Evolutionary conservation across 2,113 vertebrate species (phyloP), one percentile per base, ranked within the genome.

Genomic region (Panurus biarmicus): DNA sequence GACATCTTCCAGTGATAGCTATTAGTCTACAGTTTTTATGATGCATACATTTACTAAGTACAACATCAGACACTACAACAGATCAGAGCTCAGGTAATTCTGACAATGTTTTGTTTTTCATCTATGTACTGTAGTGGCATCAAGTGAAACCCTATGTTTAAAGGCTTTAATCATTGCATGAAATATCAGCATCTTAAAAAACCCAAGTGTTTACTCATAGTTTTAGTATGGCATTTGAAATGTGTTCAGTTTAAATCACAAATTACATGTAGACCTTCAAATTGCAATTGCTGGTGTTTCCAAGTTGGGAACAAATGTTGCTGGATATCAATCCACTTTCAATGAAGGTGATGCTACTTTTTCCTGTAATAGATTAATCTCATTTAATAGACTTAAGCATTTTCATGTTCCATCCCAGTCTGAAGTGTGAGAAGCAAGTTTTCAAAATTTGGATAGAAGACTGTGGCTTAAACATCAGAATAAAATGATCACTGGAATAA

Each of bases 11-110:
- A 96, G 97, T 98, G 96, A 98, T 97, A 98, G 97, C 98, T 98
- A 98, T 98, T 98, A 97, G 95, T 97, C 95, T 98, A 98, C 98
- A 98, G 97, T 95, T 98, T 97, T 98, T 98, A 98, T 95, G 97
- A 98, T 98, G 98, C 97, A 97, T 97, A 99, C 97, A 97, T 97
- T 97, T 97, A 98, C 98, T 97, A 98, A 98, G 97, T 97, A 99
- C 98, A 98, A 98, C 98, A 98, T 97, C 97, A 97, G 98, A 98
- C 97, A 98, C 97, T 97, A 98, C 97, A 97, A 95, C 85, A 90
- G 92, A 94, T 97, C 93, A 95, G 94, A 97, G 96, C 88, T 86
- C 94, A 93, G 95, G 88, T 96, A 96, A 91, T 96, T 94, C 92
- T 93, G 96, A 97, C 95, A 95, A 96, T 79, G 73, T 95, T 96